A percentile compares a stretch with the other conserved stretches of the same genome.
phyloP scores from a whole-genome alignment of 1,140 invertebrate species.

The Harpegnathos saltator region DNA sequence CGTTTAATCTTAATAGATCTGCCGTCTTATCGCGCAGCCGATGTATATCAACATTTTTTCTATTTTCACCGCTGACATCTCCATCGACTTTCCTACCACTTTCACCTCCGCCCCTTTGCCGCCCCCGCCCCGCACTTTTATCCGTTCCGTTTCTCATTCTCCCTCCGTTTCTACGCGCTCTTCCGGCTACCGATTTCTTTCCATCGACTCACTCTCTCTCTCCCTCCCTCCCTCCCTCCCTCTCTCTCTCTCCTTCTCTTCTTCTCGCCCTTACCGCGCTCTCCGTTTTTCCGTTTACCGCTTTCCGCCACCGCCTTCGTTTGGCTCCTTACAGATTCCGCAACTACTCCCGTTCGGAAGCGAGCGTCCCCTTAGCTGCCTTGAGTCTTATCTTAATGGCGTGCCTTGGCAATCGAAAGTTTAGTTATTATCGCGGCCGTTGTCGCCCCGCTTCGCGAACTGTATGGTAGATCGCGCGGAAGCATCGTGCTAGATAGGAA shows the following conservation, averaged over 20 bases:
- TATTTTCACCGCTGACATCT: conserved; percentile 40
- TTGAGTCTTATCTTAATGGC: conserved; percentile 77
- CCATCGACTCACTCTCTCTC: neutral
- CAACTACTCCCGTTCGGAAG: conserved; percentile 43
- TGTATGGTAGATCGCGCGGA: conserved; percentile 55
- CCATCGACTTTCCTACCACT: conserved; percentile 41
- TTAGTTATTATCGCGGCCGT: conserved; percentile 77
- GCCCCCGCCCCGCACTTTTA: neutral
- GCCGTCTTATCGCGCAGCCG: conserved; percentile 54
- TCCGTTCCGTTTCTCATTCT: conserved; percentile 32
- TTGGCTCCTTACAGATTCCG: conserved; percentile 41
- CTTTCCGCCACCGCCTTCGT: neutral
- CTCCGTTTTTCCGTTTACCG: conserved; percentile 31
- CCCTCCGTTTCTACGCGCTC: neutral
- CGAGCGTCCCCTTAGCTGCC: conserved; percentile 30
- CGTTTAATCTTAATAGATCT: conserved; percentile 80
- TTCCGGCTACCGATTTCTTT: conserved; percentile 22
- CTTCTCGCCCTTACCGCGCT: no score
- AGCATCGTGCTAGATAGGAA: conserved; percentile 67
- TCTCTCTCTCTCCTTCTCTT: no score
- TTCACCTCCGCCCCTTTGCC: conserved; percentile 12
- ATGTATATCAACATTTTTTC: conserved; percentile 65
- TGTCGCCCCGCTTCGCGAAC: conserved; percentile 65
- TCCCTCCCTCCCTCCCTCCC: no score
- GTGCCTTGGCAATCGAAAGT: conserved; percentile 76